Base-by-base conservation (phyloP, 2,113 vertebrate species). In the Ellobius talpinus region DNA sequence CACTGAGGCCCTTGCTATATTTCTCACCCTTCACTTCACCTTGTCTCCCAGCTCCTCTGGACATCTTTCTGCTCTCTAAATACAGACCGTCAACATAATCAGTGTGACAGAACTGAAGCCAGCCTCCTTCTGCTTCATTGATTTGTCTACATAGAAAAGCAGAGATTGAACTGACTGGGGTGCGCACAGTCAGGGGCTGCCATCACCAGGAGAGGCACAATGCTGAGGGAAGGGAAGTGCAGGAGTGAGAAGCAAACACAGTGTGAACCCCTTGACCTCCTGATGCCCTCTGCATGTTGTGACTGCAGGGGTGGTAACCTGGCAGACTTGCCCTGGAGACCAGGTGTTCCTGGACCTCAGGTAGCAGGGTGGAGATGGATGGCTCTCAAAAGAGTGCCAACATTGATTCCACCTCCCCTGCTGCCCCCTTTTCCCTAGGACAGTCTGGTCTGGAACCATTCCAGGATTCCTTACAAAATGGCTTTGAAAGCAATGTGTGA, bases 241-340 rank as follows among this genome's bases (percentile, higher is more conserved):
- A 47, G 42, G 81, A 79, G 70, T 42, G 13, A 42, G 1, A 68
- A 6, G 1, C 50, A 14, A 17, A 81, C 66, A 66, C 6, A 10
- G 1, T 4, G 1, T 21, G 1, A 58, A 6, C 58, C 4, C 3
- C 1, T 1, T 9, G 47, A 24, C 24, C 0, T 76, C 61, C n/a
- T 58, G 29, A 7, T 10, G 3, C 81, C 12, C 2, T 39, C 65
- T 2, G 10, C 10, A 10, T 0, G 0, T 0, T 17, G 21, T 2
- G 10, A 68, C 31, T 47, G 72, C 36, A 17, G 73, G 42, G 73
- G 58, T 9, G 11, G 50, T 70, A 61, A 31, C 12, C 26, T 21
- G 1, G 12, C 24, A 47, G 65, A 26, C 0, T 3, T 3, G 9
- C 14, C 39, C 0, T 6, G 3, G 87, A 63, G 29, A 45, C 2